Base-by-base conservation (phyloP, 2,888 invertebrate species). In the Crioceris asparagi region DNA sequence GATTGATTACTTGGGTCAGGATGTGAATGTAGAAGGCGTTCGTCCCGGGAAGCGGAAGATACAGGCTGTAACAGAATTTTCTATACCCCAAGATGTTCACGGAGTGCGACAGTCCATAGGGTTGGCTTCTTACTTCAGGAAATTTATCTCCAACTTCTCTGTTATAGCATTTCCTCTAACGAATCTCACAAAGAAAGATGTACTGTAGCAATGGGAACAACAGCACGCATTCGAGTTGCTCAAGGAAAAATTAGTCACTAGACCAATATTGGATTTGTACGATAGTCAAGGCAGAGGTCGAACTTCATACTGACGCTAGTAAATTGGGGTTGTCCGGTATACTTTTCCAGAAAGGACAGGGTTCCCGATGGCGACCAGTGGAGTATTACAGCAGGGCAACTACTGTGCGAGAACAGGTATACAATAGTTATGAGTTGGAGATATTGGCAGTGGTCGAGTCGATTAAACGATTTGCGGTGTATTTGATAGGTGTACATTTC, bases 271-370 rank as follows among this genome's bases (percentile, higher is more conserved):
- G 7, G 7, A 7, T 6, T 21, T 21, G 6, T 21, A 21, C 6
- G 7, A 21, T 7, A 7, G 6, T 7, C 21, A 21, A 21, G 6
- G 7, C 21, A 21, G 21, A 21, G 10, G 6, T 7, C 10, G 21
- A 21, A 21, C 21, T 10, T 7, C 21, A 21, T 10, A 21, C 21
- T 21, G 21, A 21, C 10, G 21, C 21, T 21, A 21, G 21, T 10
- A 7, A 7, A 21, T 7, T 7, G 10, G 21, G 21, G 6, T 7
- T 21, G 7, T 6, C 21, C 6, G 21, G 46, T 3, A 50, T 54
- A 1, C 25, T 58, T 10, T 17, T 57, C 4, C 56, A 56, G 40
- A 36, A 34, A 30, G 11, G 18, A 14, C 45, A 31, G 2, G 17
- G 45, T 5, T 35, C 41, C 3, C 30, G 50, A 25, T n/a, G n/a